Percentiles rank a stretch among this genome's conserved stretches.
Conservation (phyloP, 2,797 vertebrate genomes). For the Pangasius djambal region DNA sequence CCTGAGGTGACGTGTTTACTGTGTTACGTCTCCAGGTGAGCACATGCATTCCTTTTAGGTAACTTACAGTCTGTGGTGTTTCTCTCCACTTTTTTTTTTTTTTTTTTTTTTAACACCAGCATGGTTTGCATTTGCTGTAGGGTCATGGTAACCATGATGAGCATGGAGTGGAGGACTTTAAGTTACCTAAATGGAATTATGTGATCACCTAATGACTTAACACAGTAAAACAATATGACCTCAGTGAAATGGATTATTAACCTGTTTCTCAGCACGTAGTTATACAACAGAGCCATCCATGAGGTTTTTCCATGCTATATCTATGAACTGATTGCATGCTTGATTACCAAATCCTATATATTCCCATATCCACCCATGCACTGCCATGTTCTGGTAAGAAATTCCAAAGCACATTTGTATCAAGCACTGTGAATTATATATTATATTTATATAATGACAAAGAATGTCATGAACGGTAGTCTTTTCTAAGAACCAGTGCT, state of each 20-base stretch:
- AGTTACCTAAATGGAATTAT: neutral
- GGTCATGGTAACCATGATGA: neutral
- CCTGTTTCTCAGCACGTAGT: neutral
- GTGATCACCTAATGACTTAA: neutral
- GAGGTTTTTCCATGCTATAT: neutral
- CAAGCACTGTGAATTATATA: neutral
- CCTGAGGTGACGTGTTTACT: neutral
- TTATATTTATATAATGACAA: neutral
- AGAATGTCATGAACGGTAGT: neutral
- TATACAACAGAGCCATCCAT: neutral
- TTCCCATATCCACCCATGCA: neutral
- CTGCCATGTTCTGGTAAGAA: neutral
- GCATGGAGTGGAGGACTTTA: neutral
- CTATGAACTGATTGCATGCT: neutral
- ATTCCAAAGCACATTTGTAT: neutral
- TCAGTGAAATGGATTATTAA: neutral
- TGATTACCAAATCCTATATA: neutral
- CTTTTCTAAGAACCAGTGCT: neutral
- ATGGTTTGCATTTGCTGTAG: neutral
- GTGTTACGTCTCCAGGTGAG: neutral
- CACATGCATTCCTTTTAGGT: neutral
- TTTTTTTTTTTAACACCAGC: neutral
- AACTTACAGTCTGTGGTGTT: neutral
- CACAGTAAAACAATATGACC: neutral
- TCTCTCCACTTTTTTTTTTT: no score